Base-by-base conservation (phyloP, 2,797 vertebrate genomes). In the Linurgus olivaceus region DNA sequence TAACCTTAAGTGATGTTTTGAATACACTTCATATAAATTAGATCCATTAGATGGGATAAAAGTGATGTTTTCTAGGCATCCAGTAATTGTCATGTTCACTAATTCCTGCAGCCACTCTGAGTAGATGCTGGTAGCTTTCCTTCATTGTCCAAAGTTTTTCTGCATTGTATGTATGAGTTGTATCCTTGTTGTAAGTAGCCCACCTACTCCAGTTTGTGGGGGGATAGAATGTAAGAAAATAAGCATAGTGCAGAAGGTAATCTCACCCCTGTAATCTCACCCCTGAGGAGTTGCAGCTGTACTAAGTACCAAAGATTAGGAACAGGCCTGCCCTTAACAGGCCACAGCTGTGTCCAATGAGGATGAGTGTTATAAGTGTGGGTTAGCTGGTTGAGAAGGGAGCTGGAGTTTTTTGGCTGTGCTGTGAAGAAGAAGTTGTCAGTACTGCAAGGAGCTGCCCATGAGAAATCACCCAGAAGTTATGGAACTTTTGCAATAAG, bases 1-100 rank as follows among this genome's bases (percentile, higher is more conserved):
- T 94, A 96, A 91, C 84, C 75, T 80, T 89, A 95, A 96, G 89
- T 96, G 89, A 81, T 92, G 70, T 94, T 97, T 96, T 91, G 92
- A 96, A 97, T 94, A 52, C 70, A 78, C 35, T 92, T 92, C 54
- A 81, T 95, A 70, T 77, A 78, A 93, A 96, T 93, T 89, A 94
- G 88, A 66, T 91, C 82, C 86, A 89, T 95, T 95, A 88, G 90
- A 91, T 0, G 1, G 85, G 54, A 88, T 24, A 68, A 92, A 94
- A 96, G 57, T 70, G 79, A 65, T 83, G 66, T 90, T 94, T 89
- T 90, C 61, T 74, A 77, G 68, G 42, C 44, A 80, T 81, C 51
- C 37, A 11, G 58, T 95, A 91, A 94, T 80, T 94, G 82, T 29
- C 37, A 11, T 33, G 33, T 86, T 92, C 8, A 1, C 54, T 86